Evolutionary conservation across 1,140 invertebrate genomes (phyloP).

Genomic region (Diorhabda carinulata): DNA sequence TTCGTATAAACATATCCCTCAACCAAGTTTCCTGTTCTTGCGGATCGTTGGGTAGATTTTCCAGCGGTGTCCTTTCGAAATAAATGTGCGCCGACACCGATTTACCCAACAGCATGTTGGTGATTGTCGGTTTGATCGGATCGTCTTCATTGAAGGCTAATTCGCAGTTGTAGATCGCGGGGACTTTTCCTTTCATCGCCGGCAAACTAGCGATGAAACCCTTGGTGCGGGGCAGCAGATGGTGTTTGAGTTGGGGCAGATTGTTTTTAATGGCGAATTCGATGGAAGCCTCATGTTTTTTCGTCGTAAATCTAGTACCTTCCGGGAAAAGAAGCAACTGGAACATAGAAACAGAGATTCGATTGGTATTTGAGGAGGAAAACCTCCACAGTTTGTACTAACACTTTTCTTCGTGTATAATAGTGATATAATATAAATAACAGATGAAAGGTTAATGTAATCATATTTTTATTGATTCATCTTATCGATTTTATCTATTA

Average conservation of each 20-base stretch:
- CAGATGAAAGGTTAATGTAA: too few relatives aligned
- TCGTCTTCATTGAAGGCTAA: conserved; percentile 69
- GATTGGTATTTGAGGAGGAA: neutral
- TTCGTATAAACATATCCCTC: conserved; percentile 72
- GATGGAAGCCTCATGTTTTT: conserved; percentile 83
- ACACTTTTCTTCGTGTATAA: too few relatives aligned
- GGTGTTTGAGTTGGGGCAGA: conserved; percentile 80
- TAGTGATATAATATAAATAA: too few relatives aligned
- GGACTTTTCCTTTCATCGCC: conserved; percentile 68
- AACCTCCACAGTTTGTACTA: too few relatives aligned
- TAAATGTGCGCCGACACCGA: conserved; percentile 71
- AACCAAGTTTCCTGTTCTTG: conserved; percentile 76
- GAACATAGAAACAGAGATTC: conserved; percentile 8
- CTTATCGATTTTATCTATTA: too few relatives aligned
- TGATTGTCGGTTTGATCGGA: conserved; percentile 69
- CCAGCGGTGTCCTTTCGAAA: conserved; percentile 76
- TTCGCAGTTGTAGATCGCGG: conserved; percentile 83
- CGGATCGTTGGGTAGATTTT: conserved; percentile 76
- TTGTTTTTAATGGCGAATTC: conserved; percentile 85
- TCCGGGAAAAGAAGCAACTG: conserved; percentile 90
- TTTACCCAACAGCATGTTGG: conserved; percentile 76
- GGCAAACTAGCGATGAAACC: conserved; percentile 80
- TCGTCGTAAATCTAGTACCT: conserved; percentile 86
- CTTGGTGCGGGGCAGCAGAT: conserved; percentile 87
- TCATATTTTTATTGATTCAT: too few relatives aligned